Base-by-base conservation (phyloP, 2,888 invertebrate genomes). In the Erpobdella octoculata region DNA sequence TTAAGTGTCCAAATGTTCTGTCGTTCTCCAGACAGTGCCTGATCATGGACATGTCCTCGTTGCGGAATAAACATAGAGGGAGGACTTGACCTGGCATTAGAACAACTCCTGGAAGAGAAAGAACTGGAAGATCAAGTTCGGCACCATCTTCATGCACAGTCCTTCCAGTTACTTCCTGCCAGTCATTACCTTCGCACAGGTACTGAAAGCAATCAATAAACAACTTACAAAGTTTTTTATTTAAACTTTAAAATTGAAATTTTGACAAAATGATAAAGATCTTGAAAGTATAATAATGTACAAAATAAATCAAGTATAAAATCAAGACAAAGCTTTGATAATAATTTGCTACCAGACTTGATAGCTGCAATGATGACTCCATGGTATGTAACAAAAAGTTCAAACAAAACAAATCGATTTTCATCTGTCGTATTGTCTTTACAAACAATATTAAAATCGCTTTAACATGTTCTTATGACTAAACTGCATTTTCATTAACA, bases 41-140 rank as follows among this genome's bases (percentile, higher is more conserved):
- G 74, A 89, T 83, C 84, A 89, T 86, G 48, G 86, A 84, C 18
- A 87, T 86, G 62, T 86, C 85, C 35, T 84, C 81, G 38, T 85
- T 82, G 72, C 87, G 83, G 73, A 84, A 85, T 3, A 88, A 85
- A 58, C 89, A 88, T 75, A 92, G 85, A 0, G 91, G 91, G 33
- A 92, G 82, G 0, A 89, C 90, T 82, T 91, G 91, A 1, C 91
- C 91, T 8, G 92, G 91, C 76, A 91, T 88, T 21, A 88, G 81
- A 35, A 91, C 86, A 67, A 90, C 80, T 12, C 80, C 79, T 58
- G 87, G 86, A 73, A 88, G 85, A 62, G 86, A 82, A 41, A 89
- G 83, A 65, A 89, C 79, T 4, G 89, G 88, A 73, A 89, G 80
- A 67, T 76, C 78, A 12, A 84, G 75, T 46, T 77, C 77, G 18